Conservation (phyloP, 1,140 invertebrate genomes). For the Apolygus lucorum region DNA sequence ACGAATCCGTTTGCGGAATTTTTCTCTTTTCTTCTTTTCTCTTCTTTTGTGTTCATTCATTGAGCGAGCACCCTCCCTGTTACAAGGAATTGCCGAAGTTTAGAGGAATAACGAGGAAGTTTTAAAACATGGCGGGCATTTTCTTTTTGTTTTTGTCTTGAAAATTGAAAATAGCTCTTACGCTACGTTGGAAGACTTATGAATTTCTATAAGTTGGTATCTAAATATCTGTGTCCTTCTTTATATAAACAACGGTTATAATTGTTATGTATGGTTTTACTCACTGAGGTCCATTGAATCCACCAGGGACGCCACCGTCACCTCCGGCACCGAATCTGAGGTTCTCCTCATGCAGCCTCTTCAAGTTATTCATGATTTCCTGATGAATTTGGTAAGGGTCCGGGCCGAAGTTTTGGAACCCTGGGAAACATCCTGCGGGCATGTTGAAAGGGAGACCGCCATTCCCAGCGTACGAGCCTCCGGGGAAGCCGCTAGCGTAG, state of each 20-base stretch:
- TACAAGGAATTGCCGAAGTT: too few relatives aligned
- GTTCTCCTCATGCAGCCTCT: background rate
- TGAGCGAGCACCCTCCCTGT: too few relatives aligned
- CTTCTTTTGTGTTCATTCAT: too few relatives aligned
- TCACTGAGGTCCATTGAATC: background rate
- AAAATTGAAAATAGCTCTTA: background rate
- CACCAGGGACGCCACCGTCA: background rate
- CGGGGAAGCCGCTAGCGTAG: background rate
- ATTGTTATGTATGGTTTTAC: background rate
- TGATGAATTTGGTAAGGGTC: constrained; percentile 5
- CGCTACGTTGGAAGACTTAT: background rate
- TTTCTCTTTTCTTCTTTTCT: too few relatives aligned
- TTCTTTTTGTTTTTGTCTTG: background rate
- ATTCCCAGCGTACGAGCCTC: background rate
- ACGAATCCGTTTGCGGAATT: too few relatives aligned
- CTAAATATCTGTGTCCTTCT: background rate
- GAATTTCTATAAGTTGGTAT: background rate
- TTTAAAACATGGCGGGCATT: too few relatives aligned
- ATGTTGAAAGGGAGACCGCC: constrained; percentile 1
- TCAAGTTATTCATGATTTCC: background rate
- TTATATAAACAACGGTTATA: background rate
- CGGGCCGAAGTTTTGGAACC: background rate
- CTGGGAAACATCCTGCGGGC: background rate
- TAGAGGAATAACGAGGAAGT: too few relatives aligned
- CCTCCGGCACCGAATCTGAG: background rate